Conservation (phyloP, 2,797 vertebrate genomes). For the Urocyon cinereoargenteus region DNA sequence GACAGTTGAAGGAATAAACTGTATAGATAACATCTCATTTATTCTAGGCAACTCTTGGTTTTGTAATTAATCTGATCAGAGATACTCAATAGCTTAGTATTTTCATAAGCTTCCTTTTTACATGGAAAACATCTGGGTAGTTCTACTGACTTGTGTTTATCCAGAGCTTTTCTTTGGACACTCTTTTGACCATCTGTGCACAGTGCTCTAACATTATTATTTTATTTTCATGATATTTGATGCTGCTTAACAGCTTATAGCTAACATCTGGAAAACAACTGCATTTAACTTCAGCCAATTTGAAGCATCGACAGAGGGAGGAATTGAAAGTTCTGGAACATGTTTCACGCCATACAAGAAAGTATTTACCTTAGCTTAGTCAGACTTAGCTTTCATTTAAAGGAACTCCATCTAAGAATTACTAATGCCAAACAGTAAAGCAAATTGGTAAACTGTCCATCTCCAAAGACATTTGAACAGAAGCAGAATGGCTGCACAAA, state of each 20-base stretch:
- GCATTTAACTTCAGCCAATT: neutral
- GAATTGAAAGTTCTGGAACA: neutral
- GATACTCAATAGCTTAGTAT: neutral
- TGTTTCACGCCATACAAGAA: neutral
- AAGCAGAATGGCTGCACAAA: neutral
- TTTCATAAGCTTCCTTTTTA: neutral
- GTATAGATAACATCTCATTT: neutral
- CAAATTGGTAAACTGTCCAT: neutral
- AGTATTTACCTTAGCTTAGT: neutral
- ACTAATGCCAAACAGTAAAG: neutral
- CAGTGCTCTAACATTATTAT: neutral
- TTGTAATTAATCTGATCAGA: neutral
- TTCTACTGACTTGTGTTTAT: neutral
- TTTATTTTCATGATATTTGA: conserved; percentile 58
- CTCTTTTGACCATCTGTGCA: neutral
- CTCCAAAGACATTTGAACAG: neutral
- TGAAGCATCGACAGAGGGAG: neutral
- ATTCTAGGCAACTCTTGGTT: neutral
- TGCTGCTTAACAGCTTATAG: neutral
- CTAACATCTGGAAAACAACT: neutral
- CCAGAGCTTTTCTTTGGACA: neutral
- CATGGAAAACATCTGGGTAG: neutral
- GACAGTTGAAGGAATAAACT: neutral
- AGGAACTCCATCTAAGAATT: neutral
- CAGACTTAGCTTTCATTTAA: neutral